Evolutionary conservation across 2,888 invertebrate species (phyloP).

Genomic region (Trachelus troglodyta): DNA sequence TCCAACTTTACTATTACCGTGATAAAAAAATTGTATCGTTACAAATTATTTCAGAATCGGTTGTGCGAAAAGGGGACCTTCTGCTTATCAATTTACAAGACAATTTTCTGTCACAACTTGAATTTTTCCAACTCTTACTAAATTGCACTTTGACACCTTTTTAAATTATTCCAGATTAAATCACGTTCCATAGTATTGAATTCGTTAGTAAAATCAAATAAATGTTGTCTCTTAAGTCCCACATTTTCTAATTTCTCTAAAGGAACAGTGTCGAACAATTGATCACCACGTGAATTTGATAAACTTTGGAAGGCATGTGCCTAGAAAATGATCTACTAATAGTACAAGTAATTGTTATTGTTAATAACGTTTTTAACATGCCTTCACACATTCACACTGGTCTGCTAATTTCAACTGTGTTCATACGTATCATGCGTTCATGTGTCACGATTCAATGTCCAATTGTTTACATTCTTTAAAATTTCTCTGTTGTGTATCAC

Average conservation of each 20-base stretch:
- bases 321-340: not conserved
- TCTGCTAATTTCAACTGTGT: not conserved
- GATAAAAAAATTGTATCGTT: slow-evolving; percentile 17
- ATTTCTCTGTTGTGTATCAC: not conserved
- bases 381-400: not conserved
- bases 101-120: not conserved
- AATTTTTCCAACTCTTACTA: not conserved
- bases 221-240: not conserved
- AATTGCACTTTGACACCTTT: not conserved
- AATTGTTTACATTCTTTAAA: not conserved
- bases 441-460: not conserved
- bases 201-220: not conserved
- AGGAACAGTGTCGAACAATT: not conserved
- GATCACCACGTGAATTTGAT: not conserved
- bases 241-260: not conserved
- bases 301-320: not conserved
- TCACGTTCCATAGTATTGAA: not conserved
- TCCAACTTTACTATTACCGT: slow-evolving; percentile 20
- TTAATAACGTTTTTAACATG: not conserved
- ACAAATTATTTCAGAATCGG: not conserved
- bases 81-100: slow-evolving; percentile 25
- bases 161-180: not conserved
- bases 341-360: not conserved
- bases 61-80: slow-evolving; percentile 22
- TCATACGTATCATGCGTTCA: too few species aligned